phyloP scores from a whole-genome alignment of 1,140 invertebrate genomes.

The Oscheius sp. region DNA sequence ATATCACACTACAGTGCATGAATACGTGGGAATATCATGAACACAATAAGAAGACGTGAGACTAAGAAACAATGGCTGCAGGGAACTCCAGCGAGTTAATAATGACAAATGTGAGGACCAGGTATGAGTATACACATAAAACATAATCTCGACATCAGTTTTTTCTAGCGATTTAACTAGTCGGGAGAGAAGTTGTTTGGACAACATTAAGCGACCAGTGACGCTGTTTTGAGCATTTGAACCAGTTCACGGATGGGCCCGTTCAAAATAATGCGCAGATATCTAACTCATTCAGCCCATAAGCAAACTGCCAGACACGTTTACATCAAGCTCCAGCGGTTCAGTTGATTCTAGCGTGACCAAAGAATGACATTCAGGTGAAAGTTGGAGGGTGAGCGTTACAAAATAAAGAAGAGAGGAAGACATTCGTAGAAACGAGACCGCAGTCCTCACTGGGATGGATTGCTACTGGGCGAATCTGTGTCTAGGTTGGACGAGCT shows the following conservation, averaged over 20 bases:
- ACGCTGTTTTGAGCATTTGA: slow-evolving; percentile 2
- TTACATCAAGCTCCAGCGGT: background rate
- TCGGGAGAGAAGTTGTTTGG: background rate
- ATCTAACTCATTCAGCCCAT: background rate
- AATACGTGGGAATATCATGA: too few species aligned
- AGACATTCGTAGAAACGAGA: background rate
- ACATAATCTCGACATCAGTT: background rate
- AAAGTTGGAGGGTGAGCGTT: background rate
- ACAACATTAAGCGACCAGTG: background rate
- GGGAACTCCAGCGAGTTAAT: too few species aligned
- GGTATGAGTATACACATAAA: background rate
- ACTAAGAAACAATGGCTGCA: too few species aligned
- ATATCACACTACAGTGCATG: too few species aligned
- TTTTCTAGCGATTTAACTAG: slow-evolving; percentile 6
- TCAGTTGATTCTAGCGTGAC: background rate
- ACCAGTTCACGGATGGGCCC: background rate
- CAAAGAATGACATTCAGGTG: background rate
- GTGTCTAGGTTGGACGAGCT: slow-evolving; percentile 1
- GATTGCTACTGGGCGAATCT: slow-evolving; percentile 9
- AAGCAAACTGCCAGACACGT: background rate
- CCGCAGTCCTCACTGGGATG: background rate
- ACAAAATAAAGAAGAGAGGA: background rate
- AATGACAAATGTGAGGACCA: background rate
- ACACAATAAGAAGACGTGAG: background rate
- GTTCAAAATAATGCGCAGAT: background rate